Evolutionary conservation across 92 coral and sea anemone species (phyloP).

Genomic region (Diadumene lineata): DNA sequence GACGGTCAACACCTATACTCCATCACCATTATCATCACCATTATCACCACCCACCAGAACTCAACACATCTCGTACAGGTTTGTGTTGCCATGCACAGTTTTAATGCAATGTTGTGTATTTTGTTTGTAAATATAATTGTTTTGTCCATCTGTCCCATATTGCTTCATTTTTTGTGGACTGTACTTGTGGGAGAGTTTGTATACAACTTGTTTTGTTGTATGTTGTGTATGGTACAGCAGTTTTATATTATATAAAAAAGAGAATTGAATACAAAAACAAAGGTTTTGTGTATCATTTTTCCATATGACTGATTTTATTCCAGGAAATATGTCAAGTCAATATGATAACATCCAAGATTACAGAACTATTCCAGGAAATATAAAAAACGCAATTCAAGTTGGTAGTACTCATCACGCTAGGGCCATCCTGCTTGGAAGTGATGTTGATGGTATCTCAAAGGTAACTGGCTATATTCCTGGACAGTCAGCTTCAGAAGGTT

Average conservation of each 20-base stretch:
- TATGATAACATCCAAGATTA: neutral
- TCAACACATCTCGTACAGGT: neutral
- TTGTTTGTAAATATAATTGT: too few relatives aligned
- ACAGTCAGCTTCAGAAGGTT: neutral
- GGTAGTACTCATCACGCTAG: neutral
- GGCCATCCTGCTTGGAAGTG: neutral
- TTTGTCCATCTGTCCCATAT: too few relatives aligned
- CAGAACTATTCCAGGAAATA: neutral
- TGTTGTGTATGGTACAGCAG: too few relatives aligned
- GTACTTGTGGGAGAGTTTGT: too few relatives aligned
- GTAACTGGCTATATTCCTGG: neutral
- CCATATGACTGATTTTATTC: neutral
- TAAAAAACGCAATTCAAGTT: neutral
- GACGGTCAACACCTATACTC: slow-evolving; percentile 72
- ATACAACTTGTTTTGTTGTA: too few relatives aligned
- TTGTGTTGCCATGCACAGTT: neutral
- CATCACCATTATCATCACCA: slow-evolving; percentile 99
- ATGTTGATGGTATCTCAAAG: neutral
- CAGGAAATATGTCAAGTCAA: neutral
- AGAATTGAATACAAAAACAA: too few relatives aligned
- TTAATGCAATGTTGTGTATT: neutral
- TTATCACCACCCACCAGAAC: slow-evolving; percentile 70
- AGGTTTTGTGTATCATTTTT: too few relatives aligned
- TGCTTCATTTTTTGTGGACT: too few relatives aligned
- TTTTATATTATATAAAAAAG: too few relatives aligned